Evolutionary conservation across 2,888 invertebrate species (phyloP), one percentile per base, ranked within the genome.

Genomic region (Heliconius charithonia): DNA sequence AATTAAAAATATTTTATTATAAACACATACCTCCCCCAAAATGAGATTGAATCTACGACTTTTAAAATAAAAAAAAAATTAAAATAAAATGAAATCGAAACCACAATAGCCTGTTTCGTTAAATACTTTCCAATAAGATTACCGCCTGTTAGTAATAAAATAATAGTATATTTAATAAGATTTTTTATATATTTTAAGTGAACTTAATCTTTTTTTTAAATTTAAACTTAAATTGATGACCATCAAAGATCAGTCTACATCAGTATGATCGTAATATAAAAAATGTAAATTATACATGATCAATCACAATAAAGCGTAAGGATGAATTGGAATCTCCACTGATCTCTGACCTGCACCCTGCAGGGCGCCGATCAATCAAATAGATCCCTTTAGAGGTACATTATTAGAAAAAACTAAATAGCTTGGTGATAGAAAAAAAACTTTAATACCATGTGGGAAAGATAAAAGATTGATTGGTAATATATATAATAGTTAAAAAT

Each of bases 311-410:
- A 88, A 89, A 87, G 86, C 86, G 87, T 86, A 87, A 86, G 86
- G 88, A 89, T 87, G 89, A 89, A 91, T 92, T 91, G 91, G 89
- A 88, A 66, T 77, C 74, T 67, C 85, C 86, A 86, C 83, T 91
- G 93, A 92, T 93, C 92, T 89, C 89, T 88, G 90, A 91, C 90
- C 91, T 86, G n/a, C n/a, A 59, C 59, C 59, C 59, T 3, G 84
- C 85, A 85, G 88, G 86, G 84, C 87, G 89, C 89, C 92, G 88
- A 93, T 93, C 94, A 90, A 94, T 93, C 94, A 93, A 88, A 85
- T 83, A 88, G 90, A 92, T 91, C 91, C 90, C 81, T 82, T 89
- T 91, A 90, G 92, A 90, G 92, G 91, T 87, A 89, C 89, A 86
- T 85, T 86, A 87, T 88, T 88, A 67, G 41, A 75, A 71, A n/a